Evolutionary conservation across 2,888 invertebrate genomes (phyloP).

Genomic region (Drosophila yooni): DNA sequence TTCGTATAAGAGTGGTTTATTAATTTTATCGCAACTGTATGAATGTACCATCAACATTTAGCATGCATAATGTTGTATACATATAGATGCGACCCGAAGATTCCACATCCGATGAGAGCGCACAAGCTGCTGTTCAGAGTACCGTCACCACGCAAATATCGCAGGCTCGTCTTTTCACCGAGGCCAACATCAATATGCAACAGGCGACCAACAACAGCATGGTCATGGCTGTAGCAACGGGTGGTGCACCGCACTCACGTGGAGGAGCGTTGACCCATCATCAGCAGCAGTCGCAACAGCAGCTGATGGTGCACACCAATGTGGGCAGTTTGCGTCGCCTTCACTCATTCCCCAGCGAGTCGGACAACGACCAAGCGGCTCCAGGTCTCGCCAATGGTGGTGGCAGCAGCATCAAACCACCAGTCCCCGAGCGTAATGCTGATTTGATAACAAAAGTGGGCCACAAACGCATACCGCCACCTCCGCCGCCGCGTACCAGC

Average conservation of each 20-base stretch:
- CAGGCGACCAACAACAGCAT: slow-evolving; percentile 83
- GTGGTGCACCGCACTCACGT: slow-evolving; percentile 20
- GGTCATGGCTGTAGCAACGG: slow-evolving; percentile 63
- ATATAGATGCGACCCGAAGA: slow-evolving; percentile 84
- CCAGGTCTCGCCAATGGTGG: slow-evolving; percentile 55
- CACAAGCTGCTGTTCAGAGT: slow-evolving; percentile 84
- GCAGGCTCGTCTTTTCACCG: slow-evolving; percentile 84
- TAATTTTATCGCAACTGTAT: neutral
- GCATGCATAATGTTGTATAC: neutral
- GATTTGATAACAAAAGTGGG: slow-evolving; percentile 90
- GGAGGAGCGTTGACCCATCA: slow-evolving; percentile 49
- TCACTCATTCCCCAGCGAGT: slow-evolving; percentile 94
- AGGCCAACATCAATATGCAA: slow-evolving; percentile 74
- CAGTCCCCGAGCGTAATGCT: slow-evolving; percentile 92
- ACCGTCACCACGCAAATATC: slow-evolving; percentile 85
- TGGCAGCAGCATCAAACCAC: slow-evolving; percentile 88
- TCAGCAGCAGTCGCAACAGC: slow-evolving; percentile 61
- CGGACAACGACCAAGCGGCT: slow-evolving; percentile 90
- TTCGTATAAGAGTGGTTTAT: neutral
- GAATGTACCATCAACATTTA: neutral
- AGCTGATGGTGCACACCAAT: slow-evolving; percentile 78
- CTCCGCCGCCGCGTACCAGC: slow-evolving; percentile 96
- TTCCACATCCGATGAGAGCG: slow-evolving; percentile 85
- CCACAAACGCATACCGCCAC: slow-evolving; percentile 92
- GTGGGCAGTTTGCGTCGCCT: slow-evolving; percentile 89